Conservation (phyloP, 2,113 vertebrate genomes). For the Trochalopteron elliotii region DNA sequence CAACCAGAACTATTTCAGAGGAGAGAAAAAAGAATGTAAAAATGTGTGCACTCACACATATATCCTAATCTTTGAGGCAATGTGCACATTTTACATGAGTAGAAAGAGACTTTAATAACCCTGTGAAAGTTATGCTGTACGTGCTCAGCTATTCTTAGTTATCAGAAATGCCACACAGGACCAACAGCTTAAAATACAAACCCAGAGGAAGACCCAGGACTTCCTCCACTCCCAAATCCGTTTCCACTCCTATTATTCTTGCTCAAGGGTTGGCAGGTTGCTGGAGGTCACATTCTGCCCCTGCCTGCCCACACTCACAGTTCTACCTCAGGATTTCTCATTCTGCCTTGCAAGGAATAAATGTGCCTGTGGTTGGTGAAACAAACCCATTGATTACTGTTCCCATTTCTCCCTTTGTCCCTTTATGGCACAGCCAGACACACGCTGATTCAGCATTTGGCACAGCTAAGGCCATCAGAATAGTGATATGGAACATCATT, state of each 20-base stretch:
- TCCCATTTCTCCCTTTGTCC: neutral
- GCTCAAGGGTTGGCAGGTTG: neutral
- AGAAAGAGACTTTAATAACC: neutral
- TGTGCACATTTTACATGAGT: neutral
- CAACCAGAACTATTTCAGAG: conserved; percentile 55
- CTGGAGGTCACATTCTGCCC: neutral
- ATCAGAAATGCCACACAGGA: neutral
- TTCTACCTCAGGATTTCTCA: neutral
- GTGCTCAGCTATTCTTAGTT: neutral
- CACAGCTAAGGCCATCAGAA: neutral
- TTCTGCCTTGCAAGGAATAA: neutral
- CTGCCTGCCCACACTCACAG: neutral
- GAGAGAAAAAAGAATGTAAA: neutral
- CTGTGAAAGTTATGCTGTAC: neutral
- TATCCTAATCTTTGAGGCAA: neutral
- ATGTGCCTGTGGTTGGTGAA: neutral
- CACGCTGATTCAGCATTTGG: neutral
- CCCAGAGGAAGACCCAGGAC: conserved; percentile 26
- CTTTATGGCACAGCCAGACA: neutral
- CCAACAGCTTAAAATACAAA: conserved; percentile 8
- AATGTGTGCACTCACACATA: neutral
- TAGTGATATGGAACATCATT: neutral
- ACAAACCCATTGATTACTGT: neutral
- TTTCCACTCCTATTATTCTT: conserved; percentile 46
- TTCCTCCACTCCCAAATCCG: conserved; percentile 62